Evolutionary conservation across 2,113 vertebrate species (phyloP), one percentile per base, ranked within the genome.

Genomic region (Tilapia sparmanii): DNA sequence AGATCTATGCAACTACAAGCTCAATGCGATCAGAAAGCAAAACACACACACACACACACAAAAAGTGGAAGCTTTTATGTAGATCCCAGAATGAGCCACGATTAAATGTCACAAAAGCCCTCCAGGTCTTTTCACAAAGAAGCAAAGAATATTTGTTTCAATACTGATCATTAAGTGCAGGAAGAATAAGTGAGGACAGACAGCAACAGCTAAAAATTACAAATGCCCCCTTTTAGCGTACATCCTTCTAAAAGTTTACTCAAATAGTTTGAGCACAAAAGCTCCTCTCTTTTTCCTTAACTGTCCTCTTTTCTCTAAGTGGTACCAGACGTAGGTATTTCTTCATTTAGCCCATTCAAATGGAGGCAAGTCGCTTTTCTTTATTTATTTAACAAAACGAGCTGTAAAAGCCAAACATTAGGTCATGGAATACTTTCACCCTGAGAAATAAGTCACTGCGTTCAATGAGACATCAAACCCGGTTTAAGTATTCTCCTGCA

Each of bases 321-420:
- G 94, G 95, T 95, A 96, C 94, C 95, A 96, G 95, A 93, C 94
- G 82, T 89, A 91, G 93, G 91, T 87, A 93, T 94, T 95, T 94
- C 94, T 95, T 93, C 92, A 93, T 94, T 94, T 89, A 91, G 93
- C 85, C 93, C 90, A 55, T 95, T 93, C 84, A 85, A 92, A 93
- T 85, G 81, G 86, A 92, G 93, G 84, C 92, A 81, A 90, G 86
- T 87, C 89, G 89, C 89, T 89, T 87, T 85, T 92, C 90, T 92
- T 95, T 96, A 95, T 96, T 96, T 96, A 95, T 96, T 95, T 95
- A 95, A 96, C 94, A 95, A 95, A 96, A 94, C 80, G 92, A 95
- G 94, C 94, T 93, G 90, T 91, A 94, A 94, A 95, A 96, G 95
- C 94, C 92, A 96, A 96, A 95, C 94, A 96, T 96, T 94, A 96